These are phyloP conservation scores for Archegozetes longisetosus DNA, from an alignment of 1,140 invertebrate species.

Conservation along the genomic window DNA sequence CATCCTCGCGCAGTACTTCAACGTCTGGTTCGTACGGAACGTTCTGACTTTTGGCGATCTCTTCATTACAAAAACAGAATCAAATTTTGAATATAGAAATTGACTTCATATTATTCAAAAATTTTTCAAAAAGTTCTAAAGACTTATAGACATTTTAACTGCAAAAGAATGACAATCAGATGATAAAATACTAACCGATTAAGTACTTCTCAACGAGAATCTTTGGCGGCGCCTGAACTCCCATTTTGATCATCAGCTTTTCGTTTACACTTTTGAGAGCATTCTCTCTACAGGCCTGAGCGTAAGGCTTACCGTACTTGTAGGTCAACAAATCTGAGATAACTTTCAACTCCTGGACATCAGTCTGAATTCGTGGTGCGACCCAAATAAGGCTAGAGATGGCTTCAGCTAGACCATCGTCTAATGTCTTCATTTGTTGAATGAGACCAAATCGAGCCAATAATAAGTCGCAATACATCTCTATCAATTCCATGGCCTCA, in stretches of 20 bases:
- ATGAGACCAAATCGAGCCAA: conserved; percentile 90
- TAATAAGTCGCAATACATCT: conserved; percentile 98
- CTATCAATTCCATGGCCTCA: conserved; percentile 92
- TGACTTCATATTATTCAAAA: too few species aligned
- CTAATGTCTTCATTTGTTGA: conserved; percentile 91
- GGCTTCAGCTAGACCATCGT: conserved; percentile 85
- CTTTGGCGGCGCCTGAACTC: conserved; percentile 88
- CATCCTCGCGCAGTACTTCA: conserved; percentile 6
- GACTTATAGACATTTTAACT: too few species aligned
- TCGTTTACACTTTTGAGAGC: conserved; percentile 67
- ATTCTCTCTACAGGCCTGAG: conserved; percentile 60
- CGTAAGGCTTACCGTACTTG: conserved; percentile 91
- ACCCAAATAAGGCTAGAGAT: conserved; percentile 95
- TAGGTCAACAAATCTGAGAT: conserved; percentile 72
- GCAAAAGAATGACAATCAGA: conserved; percentile 17
- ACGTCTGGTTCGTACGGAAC: conserved; percentile 61
- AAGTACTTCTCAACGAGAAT: conserved; percentile 87
- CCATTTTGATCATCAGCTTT: conserved; percentile 88
- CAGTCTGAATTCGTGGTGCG: conserved; percentile 49
- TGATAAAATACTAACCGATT: conserved; percentile 33
- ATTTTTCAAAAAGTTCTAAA: too few species aligned
- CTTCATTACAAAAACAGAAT: conserved; percentile 28
- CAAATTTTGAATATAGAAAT: conserved; percentile 28
- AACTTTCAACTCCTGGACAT: conserved; percentile 57
- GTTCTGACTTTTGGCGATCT: conserved; percentile 91